Evolutionary conservation across 2,888 invertebrate species (phyloP), one percentile per base, ranked within the genome.

Genomic region (Drosophila hamatofila): DNA sequence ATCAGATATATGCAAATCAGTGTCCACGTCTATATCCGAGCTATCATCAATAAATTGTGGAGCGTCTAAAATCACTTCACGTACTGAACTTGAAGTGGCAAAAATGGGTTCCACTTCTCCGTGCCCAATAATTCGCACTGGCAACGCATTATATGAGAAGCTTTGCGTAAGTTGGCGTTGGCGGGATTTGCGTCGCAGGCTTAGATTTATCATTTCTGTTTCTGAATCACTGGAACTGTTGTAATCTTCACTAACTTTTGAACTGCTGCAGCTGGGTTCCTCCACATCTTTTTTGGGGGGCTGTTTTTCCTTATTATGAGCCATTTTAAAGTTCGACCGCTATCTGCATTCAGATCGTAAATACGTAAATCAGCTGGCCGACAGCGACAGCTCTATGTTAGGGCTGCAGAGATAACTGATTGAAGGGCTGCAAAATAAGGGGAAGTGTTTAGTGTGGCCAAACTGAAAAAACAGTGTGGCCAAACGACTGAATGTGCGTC

Each of bases 1-100:
- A 55, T 71, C 63, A 0, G 89, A 86, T 46, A 84, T 88, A 52
- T 88, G 75, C 11, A 63, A 66, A 30, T 88, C 87, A 0, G 79
- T 59, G 21, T 86, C 83, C 39, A 62, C 51, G 46, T 81, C 76
- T 7, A 58, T 56, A 25, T 86, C 83, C 16, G 83, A 73, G 12
- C 44, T 57, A 25, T 84, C 88, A 3, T 72, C 72, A 54, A 88
- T 82, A 23, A 80, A 51, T 46, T 78, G 83, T 2, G 80, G 39
- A 4, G 61, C 65, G 0, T 37, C 62, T 33, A 88, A 46, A 8
- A 72, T 79, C 21, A 88, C 30, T 48, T 88, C 76, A 5, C 87
- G 76, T 6, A 54, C 46, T 7, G 64, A 65, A 54, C 77, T 65
- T 7, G 80, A 37, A 23, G n/a, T 52, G 12, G 41, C 41, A 0